Conservation (phyloP, 1,140 invertebrate species). For the Drosophila carrolli region DNA sequence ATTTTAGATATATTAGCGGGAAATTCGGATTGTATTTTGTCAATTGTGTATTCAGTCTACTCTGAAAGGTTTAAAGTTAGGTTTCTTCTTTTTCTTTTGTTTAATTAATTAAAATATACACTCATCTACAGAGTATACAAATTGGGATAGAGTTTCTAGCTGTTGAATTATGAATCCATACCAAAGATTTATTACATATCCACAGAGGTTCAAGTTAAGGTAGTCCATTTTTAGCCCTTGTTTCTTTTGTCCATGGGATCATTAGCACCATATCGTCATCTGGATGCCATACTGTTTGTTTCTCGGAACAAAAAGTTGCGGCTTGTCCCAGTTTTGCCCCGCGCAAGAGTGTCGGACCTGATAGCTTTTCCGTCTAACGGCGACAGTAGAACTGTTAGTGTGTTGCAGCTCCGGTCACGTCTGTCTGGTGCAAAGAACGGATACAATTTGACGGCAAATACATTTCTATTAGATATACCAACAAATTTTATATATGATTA, state of each 20-base stretch:
- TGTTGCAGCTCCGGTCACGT: conserved; percentile 11
- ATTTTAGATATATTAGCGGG: too few relatives aligned
- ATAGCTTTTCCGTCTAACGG: conserved; percentile 49
- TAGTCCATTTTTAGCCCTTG: conserved; percentile 26
- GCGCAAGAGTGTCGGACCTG: conserved; percentile 7
- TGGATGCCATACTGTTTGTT: conserved; percentile 1
- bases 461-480: too few relatives aligned
- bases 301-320: conserved; percentile 9
- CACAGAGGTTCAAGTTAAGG: conserved; percentile 1
- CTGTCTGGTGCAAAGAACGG: conserved; percentile 1
- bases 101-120: too few relatives aligned
- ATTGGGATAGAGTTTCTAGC: not conserved
- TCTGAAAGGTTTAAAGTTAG: too few relatives aligned
- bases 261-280: conserved; percentile 25
- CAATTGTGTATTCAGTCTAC: too few relatives aligned
- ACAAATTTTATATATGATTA: too few relatives aligned
- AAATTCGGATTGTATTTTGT: too few relatives aligned
- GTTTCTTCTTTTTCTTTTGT: too few relatives aligned
- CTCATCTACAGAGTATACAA: too few relatives aligned
- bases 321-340: conserved; percentile 14
- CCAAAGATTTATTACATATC: not conserved
- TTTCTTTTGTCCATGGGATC: conserved; percentile 34
- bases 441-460: too few relatives aligned
- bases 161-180: not conserved
- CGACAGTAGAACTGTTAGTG: conserved; percentile 36